Evolutionary conservation across 2,113 vertebrate species (phyloP), one percentile per base, ranked within the genome.

Genomic region (Perca schrenkii): DNA sequence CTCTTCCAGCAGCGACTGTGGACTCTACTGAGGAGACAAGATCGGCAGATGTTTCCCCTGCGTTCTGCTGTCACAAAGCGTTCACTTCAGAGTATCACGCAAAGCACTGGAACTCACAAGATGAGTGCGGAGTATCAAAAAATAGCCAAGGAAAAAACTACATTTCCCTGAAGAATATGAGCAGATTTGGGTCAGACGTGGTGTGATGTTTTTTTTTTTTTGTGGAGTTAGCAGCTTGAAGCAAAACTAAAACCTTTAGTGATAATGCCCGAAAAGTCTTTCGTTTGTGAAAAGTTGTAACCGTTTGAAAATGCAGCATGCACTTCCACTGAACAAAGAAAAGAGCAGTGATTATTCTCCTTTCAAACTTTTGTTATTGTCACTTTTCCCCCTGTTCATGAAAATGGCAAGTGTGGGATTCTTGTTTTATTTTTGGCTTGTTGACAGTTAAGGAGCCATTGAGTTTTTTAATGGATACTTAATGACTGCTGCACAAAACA

Each of bases 401-500:
- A 54, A 81, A 84, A 70, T 15, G 21, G 43, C 47, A 28, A 83
- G 75, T 76, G 65, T 70, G 36, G 68, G 64, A 80, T 88, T 77
- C 78, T 69, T 66, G 61, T 85, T 90, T 88, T 88, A 92, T 87
- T 90, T 88, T 89, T 65, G 56, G 71, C 81, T 77, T 77, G 88
- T 77, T 89, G 85, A 88, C 86, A 79, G 86, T 86, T 79, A 80
- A 86, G 80, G 84, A 91, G 84, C 84, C 90, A 79, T 79, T 85
- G 85, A 28, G 4, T 74, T 84, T 90, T 88, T 86, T 89, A 91
- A 91, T 93, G 90, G 90, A 85, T 87, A 46, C 58, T 89, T 89
- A 89, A 93, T 86, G 87, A 84, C 82, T 82, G 75, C 78, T 3
- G 69, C 75, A 76, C 22, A 75, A 70, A 82, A 84, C 85, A 75